phyloP scores from a whole-genome alignment of 1,140 invertebrate genomes.

The Leptinotarsa defecta region DNA sequence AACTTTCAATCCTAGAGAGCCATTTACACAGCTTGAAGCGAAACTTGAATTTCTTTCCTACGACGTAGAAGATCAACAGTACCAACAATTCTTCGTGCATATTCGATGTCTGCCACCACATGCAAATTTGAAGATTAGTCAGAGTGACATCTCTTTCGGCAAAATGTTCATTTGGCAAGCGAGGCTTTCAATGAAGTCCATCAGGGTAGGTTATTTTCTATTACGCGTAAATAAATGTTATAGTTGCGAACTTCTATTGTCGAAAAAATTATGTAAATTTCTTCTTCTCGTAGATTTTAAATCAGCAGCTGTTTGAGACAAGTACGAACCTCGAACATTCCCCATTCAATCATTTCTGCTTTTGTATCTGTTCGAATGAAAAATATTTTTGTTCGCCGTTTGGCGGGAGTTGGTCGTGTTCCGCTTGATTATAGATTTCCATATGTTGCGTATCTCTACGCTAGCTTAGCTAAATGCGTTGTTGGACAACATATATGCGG shows the following conservation, averaged over 20 bases:
- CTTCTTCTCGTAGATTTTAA: no score
- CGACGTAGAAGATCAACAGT: constrained; percentile 15
- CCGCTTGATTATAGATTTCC: no score
- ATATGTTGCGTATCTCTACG: no score
- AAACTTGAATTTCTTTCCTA: constrained; percentile 35
- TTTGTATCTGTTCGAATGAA: no score
- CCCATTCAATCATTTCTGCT: no score
- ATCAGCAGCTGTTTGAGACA: no score
- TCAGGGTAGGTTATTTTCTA: constrained; percentile 24
- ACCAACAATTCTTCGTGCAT: constrained; percentile 31
- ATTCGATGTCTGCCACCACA: constrained; percentile 30
- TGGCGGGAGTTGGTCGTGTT: no score
- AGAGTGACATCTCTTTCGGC: constrained; percentile 35
- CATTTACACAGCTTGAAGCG: constrained; percentile 18
- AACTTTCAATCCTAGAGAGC: constrained; percentile 28
- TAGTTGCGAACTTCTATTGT: neutral
- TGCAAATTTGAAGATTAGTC: constrained; percentile 29
- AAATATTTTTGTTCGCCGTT: no score
- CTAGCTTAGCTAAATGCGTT: no score
- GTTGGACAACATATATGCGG: no score
- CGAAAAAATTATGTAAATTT: no score
- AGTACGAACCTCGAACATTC: no score
- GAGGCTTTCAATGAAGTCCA: neutral
- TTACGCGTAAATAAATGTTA: neutral
- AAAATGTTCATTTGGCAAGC: constrained; percentile 38